Percentiles rank a stretch among this genome's conserved stretches.
phyloP scores from a whole-genome alignment of 2,888 invertebrate genomes.

The Hypercompe scribonia region DNA sequence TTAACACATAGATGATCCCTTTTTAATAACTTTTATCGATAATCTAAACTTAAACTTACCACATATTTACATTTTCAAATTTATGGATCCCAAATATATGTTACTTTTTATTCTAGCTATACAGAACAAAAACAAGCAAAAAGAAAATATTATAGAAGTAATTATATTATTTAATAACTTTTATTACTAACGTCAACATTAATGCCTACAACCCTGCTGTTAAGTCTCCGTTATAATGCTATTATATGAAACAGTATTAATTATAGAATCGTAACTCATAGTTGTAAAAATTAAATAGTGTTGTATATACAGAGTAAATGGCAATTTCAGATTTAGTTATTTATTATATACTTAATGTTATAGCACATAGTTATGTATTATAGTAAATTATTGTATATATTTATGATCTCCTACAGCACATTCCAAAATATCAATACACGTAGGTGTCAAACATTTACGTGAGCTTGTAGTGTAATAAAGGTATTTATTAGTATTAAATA shows the following conservation, averaged over 20 bases:
- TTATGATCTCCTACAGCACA: conserved; percentile 78
- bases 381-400: conserved; percentile 59
- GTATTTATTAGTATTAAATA: neutral
- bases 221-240: neutral
- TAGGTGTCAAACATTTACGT: conserved; percentile 71
- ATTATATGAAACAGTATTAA: neutral
- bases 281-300: neutral
- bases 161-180: neutral
- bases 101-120: neutral
- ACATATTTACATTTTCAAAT: neutral
- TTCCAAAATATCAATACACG: conserved; percentile 72
- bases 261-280: neutral
- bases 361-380: conserved; percentile 14
- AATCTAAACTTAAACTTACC: neutral
- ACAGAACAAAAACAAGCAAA: neutral
- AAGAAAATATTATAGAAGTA: neutral
- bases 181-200: neutral
- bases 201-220: neutral
- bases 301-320: conserved; percentile 34
- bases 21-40: neutral
- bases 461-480: conserved; percentile 2
- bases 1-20: neutral
- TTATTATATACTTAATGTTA: conserved; percentile 22
- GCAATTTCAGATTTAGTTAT: conserved; percentile 30
- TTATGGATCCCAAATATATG: neutral